These are phyloP conservation scores for Neogobius melanostomus DNA, from an alignment of 2,113 vertebrate genomes.

Conservation along the genomic window DNA sequence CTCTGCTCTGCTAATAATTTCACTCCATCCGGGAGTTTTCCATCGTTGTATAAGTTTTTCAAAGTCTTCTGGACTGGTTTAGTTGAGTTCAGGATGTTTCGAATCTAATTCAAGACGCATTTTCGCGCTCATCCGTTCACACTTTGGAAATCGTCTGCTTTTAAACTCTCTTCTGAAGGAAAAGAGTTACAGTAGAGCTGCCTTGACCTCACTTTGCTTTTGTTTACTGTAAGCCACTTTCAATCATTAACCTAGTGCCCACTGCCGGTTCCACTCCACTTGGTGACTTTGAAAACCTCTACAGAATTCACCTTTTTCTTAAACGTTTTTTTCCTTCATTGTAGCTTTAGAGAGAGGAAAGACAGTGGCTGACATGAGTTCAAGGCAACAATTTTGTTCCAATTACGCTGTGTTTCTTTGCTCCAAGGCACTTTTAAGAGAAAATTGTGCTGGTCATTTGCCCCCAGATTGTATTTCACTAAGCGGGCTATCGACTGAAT, in stretches of 20 bases:
- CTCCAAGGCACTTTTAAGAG: neutral
- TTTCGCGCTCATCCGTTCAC: too few relatives aligned
- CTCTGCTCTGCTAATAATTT: constrained; percentile 5
- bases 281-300: too few relatives aligned
- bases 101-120: too few relatives aligned
- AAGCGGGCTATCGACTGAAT: neutral
- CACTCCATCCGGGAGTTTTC: constrained; percentile 7
- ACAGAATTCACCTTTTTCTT: too few relatives aligned
- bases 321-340: neutral
- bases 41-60: neutral
- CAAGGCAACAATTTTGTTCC: neutral
- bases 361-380: neutral
- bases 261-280: too few relatives aligned
- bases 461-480: neutral
- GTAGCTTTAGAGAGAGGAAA: neutral
- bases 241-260: too few relatives aligned
- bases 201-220: too few relatives aligned
- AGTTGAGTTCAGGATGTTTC: too few relatives aligned
- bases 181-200: too few relatives aligned
- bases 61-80: neutral
- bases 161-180: too few relatives aligned
- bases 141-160: too few relatives aligned
- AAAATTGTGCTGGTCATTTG: constrained; percentile 2
- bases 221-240: too few relatives aligned
- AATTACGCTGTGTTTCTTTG: neutral